Evolutionary conservation across 2,113 vertebrate genomes (phyloP), one percentile per base, ranked within the genome.

Genomic region (Salvator merianae): DNA sequence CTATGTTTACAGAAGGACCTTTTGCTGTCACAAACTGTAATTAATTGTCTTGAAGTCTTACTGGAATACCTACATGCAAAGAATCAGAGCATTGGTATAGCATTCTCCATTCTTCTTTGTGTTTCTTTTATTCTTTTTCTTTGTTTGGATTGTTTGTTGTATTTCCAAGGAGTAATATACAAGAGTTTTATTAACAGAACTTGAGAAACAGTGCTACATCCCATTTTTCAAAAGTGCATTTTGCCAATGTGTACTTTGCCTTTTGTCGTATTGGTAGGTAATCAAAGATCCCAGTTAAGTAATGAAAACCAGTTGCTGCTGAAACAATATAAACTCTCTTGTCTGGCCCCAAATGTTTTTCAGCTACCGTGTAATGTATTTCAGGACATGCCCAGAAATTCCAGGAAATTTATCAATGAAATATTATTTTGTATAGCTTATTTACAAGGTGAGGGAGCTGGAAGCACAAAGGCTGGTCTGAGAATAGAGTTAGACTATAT

Each of bases 11-110:
- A 99, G 98, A 98, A 97, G 88, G 96, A 99, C 30, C 94, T 97
- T 68, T 79, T 97, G 72, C 84, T 99, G 87, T 95, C 98, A 71
- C 95, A 94, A 84, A 95, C 95, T 0, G 96, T 97, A 62, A 94
- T 97, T 84, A 95, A 96, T 91, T 99, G 97, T 90, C 93, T 99
- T 74, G 96, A 96, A 88, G 96, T 97, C 86, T 93, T 99, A 91
- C 90, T 98, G 89, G 93, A 95, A 83, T 98, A 98, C 89, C 91
- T 99, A 40, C 92, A 96, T 88, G 88, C 92, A 82, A 97, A 93
- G 90, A 96, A 94, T 89, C 95, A 95, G 62, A 78, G 92, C 50
- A 77, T 94, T 72, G 98, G 98, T 99, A 97, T 89, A 89, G 75
- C 83, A 62, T 80, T 84, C 20, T n/a, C 70, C 16, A 20, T 2